Evolutionary conservation across 2,888 invertebrate species (phyloP).

Genomic region (Aphodius sticticus): DNA sequence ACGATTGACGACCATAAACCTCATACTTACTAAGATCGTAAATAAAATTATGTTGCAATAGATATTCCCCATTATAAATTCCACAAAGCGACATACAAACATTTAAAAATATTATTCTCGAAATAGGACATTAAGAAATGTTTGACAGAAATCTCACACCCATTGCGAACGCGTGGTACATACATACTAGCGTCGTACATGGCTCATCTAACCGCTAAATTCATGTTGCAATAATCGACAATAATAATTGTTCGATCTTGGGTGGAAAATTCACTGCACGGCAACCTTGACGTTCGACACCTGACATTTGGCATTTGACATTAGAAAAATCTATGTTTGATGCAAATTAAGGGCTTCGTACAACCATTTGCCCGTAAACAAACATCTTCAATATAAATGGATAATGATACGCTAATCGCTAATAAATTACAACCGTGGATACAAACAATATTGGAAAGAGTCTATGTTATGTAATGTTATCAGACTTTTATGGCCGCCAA

Average conservation of each 20-base stretch:
- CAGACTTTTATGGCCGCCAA: neutral
- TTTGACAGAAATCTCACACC: neutral
- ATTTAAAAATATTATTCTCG: neutral
- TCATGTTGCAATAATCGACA: neutral
- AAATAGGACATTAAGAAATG: neutral
- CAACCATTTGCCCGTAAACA: neutral
- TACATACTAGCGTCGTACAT: neutral
- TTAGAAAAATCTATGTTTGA: neutral
- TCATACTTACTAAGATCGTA: neutral
- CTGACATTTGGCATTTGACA: neutral
- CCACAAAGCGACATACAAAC: neutral
- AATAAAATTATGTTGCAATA: neutral
- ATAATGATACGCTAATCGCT: neutral
- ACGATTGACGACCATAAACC: neutral
- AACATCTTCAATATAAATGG: neutral
- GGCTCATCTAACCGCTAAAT: neutral
- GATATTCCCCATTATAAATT: neutral
- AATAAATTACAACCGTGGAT: neutral
- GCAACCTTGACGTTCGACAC: neutral
- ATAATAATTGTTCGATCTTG: neutral
- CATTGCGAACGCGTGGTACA: neutral
- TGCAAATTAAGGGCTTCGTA: neutral
- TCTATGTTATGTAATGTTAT: neutral
- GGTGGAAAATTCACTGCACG: neutral
- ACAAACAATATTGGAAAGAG: neutral